Evolutionary conservation across 1,140 invertebrate species (phyloP).

Genomic region (Aphidius gifuensis): DNA sequence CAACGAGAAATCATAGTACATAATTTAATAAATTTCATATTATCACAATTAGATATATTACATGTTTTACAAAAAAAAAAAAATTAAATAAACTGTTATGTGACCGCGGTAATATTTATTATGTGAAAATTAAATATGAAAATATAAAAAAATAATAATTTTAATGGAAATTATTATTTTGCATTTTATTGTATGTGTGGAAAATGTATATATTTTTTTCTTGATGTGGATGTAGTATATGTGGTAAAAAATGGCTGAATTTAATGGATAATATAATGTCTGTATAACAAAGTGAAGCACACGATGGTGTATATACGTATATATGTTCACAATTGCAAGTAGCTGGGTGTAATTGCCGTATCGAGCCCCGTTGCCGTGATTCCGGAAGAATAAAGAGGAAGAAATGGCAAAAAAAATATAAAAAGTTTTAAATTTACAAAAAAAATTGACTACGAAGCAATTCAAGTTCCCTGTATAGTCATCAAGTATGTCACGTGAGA

Average conservation of each 20-base stretch:
- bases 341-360: conserved; percentile 18
- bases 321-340: not conserved
- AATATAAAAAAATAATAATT: not conserved
- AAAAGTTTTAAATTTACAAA: not conserved
- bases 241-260: no score
- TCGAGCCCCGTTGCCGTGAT: conserved; percentile 14
- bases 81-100: not conserved
- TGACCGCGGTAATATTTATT: conserved; percentile 4
- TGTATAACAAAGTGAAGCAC: no score
- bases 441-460: not conserved
- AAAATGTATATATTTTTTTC: no score
- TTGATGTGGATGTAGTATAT: not conserved
- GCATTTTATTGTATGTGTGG: no score
- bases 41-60: no score
- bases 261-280: no score
- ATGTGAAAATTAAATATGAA: not conserved
- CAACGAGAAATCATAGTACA: no score
- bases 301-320: no score
- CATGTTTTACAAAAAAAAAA: no score
- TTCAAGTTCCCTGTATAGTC: not conserved
- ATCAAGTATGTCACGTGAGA: not conserved
- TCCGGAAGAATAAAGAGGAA: conserved; percentile 15
- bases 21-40: no score
- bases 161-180: no score
- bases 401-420: not conserved